A percentile compares a stretch with the other conserved stretches of the same genome.
phyloP scores from a whole-genome alignment of 2,888 invertebrate species.

The Netelia inedita region DNA sequence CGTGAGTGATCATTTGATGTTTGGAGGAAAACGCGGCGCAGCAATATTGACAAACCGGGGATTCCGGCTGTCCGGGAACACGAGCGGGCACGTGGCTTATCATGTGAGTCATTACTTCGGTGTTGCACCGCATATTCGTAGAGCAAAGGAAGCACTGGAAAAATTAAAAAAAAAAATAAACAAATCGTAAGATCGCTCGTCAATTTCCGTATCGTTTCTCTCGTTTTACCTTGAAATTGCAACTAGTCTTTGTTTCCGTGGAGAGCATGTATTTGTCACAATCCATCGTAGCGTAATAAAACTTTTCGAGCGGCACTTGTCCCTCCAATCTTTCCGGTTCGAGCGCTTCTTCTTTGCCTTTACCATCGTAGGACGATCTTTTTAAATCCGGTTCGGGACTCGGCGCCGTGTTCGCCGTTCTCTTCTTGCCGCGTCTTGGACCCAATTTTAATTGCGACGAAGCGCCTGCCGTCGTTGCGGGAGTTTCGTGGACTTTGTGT shows the following conservation, averaged over 20 bases:
- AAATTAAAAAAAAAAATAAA: slow-evolving; percentile 12
- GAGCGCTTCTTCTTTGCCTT: slow-evolving; percentile 70
- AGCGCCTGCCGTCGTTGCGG: slow-evolving; percentile 9
- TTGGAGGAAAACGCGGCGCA: slow-evolving; percentile 82
- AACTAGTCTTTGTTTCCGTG: slow-evolving; percentile 76
- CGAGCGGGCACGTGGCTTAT: slow-evolving; percentile 82
- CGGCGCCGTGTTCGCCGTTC: slow-evolving; percentile 82
- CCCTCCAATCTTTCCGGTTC: slow-evolving; percentile 43
- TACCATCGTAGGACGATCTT: slow-evolving; percentile 71
- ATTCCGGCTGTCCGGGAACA: slow-evolving; percentile 81
- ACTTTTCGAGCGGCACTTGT: slow-evolving; percentile 78
- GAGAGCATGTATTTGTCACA: slow-evolving; percentile 75
- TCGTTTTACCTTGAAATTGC: slow-evolving; percentile 79
- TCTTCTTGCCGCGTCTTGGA: slow-evolving; percentile 79
- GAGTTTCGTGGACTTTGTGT: slow-evolving; percentile 32
- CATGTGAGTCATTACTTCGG: slow-evolving; percentile 83
- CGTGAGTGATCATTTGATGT: slow-evolving; percentile 82
- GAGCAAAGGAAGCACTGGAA: slow-evolving; percentile 81
- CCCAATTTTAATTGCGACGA: slow-evolving; percentile 77
- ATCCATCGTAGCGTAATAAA: slow-evolving; percentile 82
- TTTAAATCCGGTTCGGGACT: slow-evolving; percentile 84
- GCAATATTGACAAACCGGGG: slow-evolving; percentile 82
- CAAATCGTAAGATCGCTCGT: not conserved
- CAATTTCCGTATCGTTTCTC: too few relatives aligned
- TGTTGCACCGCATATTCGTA: slow-evolving; percentile 80